Evolutionary conservation across 2,888 invertebrate species (phyloP), one percentile per base, ranked within the genome.

Genomic region (Rhogogaster chlorosoma): DNA sequence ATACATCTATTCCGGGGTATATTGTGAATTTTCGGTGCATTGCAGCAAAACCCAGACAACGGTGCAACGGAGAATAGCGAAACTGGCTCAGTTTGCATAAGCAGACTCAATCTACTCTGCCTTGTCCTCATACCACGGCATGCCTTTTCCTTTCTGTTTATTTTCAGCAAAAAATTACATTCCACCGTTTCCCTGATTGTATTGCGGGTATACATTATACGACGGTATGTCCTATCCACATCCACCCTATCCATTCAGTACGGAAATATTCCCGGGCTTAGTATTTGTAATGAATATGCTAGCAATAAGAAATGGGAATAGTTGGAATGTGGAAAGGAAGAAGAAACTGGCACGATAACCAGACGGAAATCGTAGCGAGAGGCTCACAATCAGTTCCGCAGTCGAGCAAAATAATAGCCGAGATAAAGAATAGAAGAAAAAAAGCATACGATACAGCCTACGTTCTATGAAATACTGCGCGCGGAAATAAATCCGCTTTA

Each of bases 211-310:
- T 18, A 32, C 70, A n/a, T 32, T 18, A 70, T 26, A 70, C 36
- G 0, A 49, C 49, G 18, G 49, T 49, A 70, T 32, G n/a, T 36
- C 22, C 22, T 38, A 71, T 71, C 42, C 71, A 42, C 22, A 45
- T 45, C 71, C 42, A 45, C 45, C 45, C 45, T 45, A 45, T 73
- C 38, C 38, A 18, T 83, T 83, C 49, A 29, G 18, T 83, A 26
- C n/a, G 45, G 64, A 83, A 70, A 71, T 64, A 83, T 71, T 32
- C 45, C 32, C 26, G 6, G 29, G 32, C 32, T 36, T 42, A 15
- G 49, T 22, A 83, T 45, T 83, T 26, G 29, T 71, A 83, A 83
- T 49, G 83, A 83, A 83, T 71, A 49, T 71, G n/a, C 71, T 49
- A 1, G 71, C 42, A 70, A 71, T 70, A 83, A 64, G 38, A 32